These are phyloP conservation scores for Tromatobia lineatoria DNA, from an alignment of 2,888 invertebrate species.

Conservation along the genomic window DNA sequence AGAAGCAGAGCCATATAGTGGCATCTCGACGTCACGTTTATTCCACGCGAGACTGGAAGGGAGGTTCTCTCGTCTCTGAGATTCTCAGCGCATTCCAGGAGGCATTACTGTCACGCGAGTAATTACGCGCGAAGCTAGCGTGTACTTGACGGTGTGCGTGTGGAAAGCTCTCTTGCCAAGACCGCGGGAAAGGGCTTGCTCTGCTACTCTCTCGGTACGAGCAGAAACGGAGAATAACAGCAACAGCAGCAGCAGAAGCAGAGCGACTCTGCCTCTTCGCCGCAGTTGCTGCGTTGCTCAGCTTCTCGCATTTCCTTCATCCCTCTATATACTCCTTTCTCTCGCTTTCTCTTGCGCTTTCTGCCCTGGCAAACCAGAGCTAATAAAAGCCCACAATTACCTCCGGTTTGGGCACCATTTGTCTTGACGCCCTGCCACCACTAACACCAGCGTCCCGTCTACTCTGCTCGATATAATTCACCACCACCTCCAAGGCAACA, in stretches of 20 bases:
- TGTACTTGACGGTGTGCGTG: slow-evolving; percentile 55
- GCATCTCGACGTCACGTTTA: slow-evolving; percentile 51
- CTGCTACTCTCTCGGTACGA: slow-evolving; percentile 26
- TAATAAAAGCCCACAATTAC: slow-evolving; percentile 86
- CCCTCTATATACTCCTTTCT: slow-evolving; percentile 59
- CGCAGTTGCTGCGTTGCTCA: slow-evolving; percentile 68
- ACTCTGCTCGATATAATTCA: slow-evolving; percentile 85
- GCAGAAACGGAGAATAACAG: slow-evolving; percentile 15
- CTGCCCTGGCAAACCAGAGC: slow-evolving; percentile 81
- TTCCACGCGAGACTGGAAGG: slow-evolving; percentile 50
- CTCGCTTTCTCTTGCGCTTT: slow-evolving; percentile 63
- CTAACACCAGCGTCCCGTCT: slow-evolving; percentile 76
- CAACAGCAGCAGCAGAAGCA: slow-evolving; percentile 50
- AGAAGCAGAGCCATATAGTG: slow-evolving; percentile 22
- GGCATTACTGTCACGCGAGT: slow-evolving; percentile 84
- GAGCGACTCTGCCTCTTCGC: slow-evolving; percentile 64
- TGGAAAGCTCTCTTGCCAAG: slow-evolving; percentile 58
- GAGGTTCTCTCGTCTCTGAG: slow-evolving; percentile 61
- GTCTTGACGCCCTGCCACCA: slow-evolving; percentile 80
- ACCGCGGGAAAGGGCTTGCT: slow-evolving; percentile 59
- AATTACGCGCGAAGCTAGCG: slow-evolving; percentile 79
- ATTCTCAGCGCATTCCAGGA: slow-evolving; percentile 79
- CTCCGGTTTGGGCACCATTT: slow-evolving; percentile 85
- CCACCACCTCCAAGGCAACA: slow-evolving; percentile 81
- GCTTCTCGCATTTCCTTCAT: slow-evolving; percentile 62